Conservation (phyloP, 2,113 vertebrate genomes). For the Propithecus coquereli region DNA sequence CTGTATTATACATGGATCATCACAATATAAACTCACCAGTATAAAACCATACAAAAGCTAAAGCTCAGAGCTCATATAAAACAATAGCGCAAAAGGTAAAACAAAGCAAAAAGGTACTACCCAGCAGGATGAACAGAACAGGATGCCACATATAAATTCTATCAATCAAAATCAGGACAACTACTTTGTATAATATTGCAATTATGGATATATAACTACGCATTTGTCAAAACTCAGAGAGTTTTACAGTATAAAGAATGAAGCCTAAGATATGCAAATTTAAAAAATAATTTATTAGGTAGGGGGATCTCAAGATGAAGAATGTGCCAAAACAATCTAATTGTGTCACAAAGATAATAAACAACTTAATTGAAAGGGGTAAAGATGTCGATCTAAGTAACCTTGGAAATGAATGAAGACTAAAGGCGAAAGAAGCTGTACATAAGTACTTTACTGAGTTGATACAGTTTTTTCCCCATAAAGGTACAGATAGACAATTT, state of each 20-base stretch:
- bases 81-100: too few species aligned
- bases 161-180: too few species aligned
- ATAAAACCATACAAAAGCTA: too few species aligned
- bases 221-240: background rate
- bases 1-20: too few species aligned
- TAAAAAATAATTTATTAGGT: background rate
- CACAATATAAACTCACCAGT: too few species aligned
- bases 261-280: background rate
- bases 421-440: background rate
- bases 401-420: background rate
- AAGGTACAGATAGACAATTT: background rate
- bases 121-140: too few species aligned
- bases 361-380: background rate
- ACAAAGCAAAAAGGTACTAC: too few species aligned
- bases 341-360: background rate
- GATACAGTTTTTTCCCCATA: background rate
- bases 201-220: background rate
- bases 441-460: background rate
- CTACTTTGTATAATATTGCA: background rate
- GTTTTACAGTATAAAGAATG: background rate
- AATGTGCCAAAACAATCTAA: background rate
- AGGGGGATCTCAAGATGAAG: background rate
- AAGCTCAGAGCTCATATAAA: too few species aligned
- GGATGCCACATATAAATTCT: too few species aligned
- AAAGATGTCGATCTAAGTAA: background rate